Evolutionary conservation across 2,888 invertebrate species (phyloP).

Genomic region (Ganaspis brasiliensis): DNA sequence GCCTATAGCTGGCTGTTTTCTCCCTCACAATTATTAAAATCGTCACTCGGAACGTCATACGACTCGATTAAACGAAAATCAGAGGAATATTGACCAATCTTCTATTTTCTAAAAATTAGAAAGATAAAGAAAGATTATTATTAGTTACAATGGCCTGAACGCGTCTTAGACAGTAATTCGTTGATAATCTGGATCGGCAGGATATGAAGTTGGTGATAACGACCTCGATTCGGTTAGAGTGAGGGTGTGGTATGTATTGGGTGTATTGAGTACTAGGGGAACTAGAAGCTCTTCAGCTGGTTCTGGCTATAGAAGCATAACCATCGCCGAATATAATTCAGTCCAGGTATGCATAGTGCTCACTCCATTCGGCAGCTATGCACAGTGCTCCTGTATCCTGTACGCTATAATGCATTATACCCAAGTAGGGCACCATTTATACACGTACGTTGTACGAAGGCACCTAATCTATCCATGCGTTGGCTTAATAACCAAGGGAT

Average conservation of each 20-base stretch:
- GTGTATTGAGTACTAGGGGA: constrained; percentile 70
- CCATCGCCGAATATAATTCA: constrained; percentile 77
- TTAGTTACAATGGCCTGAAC: neutral
- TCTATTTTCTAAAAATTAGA: too few species aligned
- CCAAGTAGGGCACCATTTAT: constrained; percentile 70
- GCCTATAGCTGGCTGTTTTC: too few species aligned
- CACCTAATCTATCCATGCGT: constrained; percentile 11
- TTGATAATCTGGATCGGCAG: constrained; percentile 11
- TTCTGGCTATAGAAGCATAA: constrained; percentile 69
- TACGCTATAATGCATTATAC: constrained; percentile 75
- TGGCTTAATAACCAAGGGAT: constrained; percentile 54
- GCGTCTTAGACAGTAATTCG: constrained; percentile 27
- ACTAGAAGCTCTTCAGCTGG: constrained; percentile 61
- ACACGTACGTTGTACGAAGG: constrained; percentile 58
- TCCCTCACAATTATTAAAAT: too few species aligned
- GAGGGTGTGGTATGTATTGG: constrained; percentile 65
- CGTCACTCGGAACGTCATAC: too few species aligned
- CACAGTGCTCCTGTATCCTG: constrained; percentile 68
- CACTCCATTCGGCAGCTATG: constrained; percentile 72
- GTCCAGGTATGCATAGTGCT: constrained; percentile 74
- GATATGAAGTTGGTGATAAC: constrained; percentile 10
- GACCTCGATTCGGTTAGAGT: constrained; percentile 66
- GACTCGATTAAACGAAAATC: too few species aligned
- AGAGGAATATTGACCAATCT: too few species aligned
- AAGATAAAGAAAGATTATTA: constrained; percentile 2